Percentiles rank a stretch among this genome's conserved stretches.
Evolutionary conservation across 2,113 vertebrate genomes (phyloP).

Genomic region (Chionis minor): DNA sequence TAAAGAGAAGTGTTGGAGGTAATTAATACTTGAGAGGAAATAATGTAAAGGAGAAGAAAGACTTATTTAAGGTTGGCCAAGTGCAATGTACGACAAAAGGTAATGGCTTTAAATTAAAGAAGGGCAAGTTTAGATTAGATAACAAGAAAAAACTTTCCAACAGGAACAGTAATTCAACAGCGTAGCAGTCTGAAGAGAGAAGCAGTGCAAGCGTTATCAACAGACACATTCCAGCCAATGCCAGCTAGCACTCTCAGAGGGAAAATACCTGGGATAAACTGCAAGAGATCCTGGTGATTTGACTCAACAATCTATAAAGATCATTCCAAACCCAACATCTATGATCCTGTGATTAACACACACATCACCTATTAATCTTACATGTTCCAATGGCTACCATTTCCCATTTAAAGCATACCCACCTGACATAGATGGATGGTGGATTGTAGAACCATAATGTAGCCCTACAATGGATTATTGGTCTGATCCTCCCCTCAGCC

Average conservation of each 20-base stretch:
- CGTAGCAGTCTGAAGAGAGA: not conserved
- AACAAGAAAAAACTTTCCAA: slow-evolving; percentile 38
- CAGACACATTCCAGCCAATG: not conserved
- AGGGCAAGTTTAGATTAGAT: slow-evolving; percentile 49
- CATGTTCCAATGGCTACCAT: slow-evolving; percentile 8
- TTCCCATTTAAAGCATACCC: slow-evolving; percentile 15
- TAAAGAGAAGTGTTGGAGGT: slow-evolving; percentile 26
- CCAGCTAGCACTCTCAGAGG: not conserved
- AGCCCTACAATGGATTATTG: slow-evolving; percentile 34
- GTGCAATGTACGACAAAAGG: slow-evolving; percentile 24
- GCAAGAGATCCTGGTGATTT: not conserved
- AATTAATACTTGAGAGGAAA: slow-evolving; percentile 58
- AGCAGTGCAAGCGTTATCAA: not conserved
- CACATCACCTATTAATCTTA: slow-evolving; percentile 58
- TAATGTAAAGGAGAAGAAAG: slow-evolving; percentile 38
- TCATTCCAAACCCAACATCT: slow-evolving; percentile 4
- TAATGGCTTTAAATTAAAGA: slow-evolving; percentile 61
- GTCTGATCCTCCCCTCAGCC: slow-evolving; percentile 35
- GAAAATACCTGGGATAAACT: slow-evolving; percentile 34
- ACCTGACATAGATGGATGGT: slow-evolving; percentile 29
- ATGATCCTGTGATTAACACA: slow-evolving; percentile 46
- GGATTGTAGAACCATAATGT: not conserved
- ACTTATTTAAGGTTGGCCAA: slow-evolving; percentile 41
- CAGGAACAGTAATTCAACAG: slow-evolving; percentile 17
- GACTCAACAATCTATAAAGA: slow-evolving; percentile 7